A percentile compares a stretch with the other conserved stretches of the same genome.
Conservation (phyloP, 2,888 invertebrate genomes). For the Thelaira solivaga region DNA sequence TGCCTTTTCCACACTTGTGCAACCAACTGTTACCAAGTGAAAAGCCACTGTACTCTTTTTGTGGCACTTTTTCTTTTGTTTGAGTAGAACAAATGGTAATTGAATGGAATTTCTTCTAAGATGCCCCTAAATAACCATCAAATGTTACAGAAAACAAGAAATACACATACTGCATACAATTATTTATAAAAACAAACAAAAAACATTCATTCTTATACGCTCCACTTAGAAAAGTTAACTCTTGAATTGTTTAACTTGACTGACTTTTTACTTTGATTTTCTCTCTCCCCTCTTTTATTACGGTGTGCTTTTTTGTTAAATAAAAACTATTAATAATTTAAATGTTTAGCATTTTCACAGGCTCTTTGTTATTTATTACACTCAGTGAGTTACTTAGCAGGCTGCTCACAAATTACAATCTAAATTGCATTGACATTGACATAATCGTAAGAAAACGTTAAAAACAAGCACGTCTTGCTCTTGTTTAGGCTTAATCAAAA, state of each 20-base stretch:
- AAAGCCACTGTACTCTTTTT: conserved; percentile 41
- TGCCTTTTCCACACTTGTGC: conserved; percentile 11
- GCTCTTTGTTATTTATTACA: too few species aligned
- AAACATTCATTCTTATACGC: conserved; percentile 39
- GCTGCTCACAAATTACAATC: too few species aligned
- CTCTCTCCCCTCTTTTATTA: not conserved
- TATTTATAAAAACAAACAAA: conserved; percentile 29
- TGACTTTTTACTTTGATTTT: not conserved
- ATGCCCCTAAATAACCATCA: conserved; percentile 50
- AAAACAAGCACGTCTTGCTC: too few species aligned
- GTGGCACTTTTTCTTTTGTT: not conserved
- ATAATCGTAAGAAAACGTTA: too few species aligned
- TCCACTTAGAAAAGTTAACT: conserved; percentile 28
- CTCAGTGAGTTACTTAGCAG: too few species aligned
- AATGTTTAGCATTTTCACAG: too few species aligned
- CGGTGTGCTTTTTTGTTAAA: too few species aligned
- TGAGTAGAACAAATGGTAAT: conserved; percentile 14
- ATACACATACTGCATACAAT: conserved; percentile 11
- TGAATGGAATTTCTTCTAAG: conserved; percentile 33
- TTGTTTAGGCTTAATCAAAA: too few species aligned
- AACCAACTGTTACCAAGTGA: conserved; percentile 41
- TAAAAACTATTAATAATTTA: too few species aligned
- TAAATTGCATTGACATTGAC: too few species aligned
- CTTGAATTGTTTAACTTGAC: not conserved
- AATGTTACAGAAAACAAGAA: not conserved